phyloP scores from a whole-genome alignment of 2,797 vertebrate species.

The Myotis pilosus region DNA sequence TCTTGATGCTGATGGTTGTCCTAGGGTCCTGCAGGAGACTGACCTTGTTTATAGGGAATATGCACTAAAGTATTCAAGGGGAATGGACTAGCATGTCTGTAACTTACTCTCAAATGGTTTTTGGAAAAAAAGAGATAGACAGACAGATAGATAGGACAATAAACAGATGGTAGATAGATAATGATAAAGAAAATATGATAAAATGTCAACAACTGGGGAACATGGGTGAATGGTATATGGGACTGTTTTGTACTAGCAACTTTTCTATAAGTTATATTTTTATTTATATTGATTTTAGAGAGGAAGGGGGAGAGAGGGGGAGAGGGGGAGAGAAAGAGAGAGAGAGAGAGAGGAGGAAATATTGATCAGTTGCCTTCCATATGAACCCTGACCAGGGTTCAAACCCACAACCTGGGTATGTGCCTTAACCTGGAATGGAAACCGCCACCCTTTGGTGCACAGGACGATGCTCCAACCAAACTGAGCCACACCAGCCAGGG shows the following conservation, averaged over 20 bases:
- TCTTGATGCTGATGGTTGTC: neutral
- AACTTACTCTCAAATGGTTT: neutral
- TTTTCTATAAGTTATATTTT: neutral
- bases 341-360: too few relatives aligned
- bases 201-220: neutral
- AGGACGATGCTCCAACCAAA: too few relatives aligned
- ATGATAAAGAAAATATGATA: neutral
- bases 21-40: neutral
- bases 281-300: neutral
- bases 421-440: neutral
- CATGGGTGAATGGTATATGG: neutral
- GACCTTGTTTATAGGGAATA: neutral
- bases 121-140: neutral
- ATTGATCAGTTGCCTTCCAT: neutral
- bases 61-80: neutral
- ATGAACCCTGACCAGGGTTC: neutral
- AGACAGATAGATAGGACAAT: neutral
- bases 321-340: neutral
- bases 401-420: neutral
- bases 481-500: neutral
- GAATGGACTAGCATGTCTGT: neutral
- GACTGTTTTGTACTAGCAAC: neutral
- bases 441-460: neutral
- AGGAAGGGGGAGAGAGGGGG: neutral
- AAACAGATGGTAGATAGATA: neutral